Percentiles rank a stretch among this genome's conserved stretches.
These are phyloP conservation scores for Psettodes erumei DNA, from an alignment of 2,113 vertebrate genomes.

Conservation along the genomic window DNA sequence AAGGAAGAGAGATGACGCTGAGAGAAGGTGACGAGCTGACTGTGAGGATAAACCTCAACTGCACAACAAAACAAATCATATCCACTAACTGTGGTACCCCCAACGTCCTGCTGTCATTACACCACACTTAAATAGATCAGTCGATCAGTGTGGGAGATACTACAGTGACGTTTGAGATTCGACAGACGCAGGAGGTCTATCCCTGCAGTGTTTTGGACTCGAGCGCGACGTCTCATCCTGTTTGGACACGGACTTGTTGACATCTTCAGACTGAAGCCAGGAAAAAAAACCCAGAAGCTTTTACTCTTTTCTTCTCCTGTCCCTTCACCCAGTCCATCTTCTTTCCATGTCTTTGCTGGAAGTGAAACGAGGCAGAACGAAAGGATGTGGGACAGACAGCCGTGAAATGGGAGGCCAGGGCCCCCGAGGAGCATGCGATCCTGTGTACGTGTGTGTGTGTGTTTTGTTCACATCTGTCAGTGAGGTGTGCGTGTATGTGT, in stretches of 20 bases:
- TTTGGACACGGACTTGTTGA: constrained; percentile 27
- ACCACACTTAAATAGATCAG: neutral
- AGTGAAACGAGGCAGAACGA: constrained; percentile 83
- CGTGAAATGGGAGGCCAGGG: constrained; percentile 82
- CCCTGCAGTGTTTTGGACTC: constrained; percentile 2
- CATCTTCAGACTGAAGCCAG: constrained; percentile 18
- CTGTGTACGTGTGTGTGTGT: neutral
- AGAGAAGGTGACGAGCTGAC: neutral
- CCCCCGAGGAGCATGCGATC: constrained; percentile 56
- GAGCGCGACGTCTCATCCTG: constrained; percentile 14
- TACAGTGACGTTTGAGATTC: neutral
- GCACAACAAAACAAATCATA: too few relatives aligned
- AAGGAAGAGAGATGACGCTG: neutral
- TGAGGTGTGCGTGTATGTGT: constrained; percentile 7
- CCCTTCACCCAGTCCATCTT: constrained; percentile 57
- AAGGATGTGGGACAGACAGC: constrained; percentile 78
- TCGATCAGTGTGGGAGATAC: neutral
- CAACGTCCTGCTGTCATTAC: neutral
- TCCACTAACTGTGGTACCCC: too few relatives aligned
- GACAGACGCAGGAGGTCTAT: neutral
- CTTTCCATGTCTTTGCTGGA: constrained; percentile 63
- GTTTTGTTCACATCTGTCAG: constrained; percentile 23
- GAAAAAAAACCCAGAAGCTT: constrained; percentile 22
- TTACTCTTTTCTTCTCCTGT: constrained; percentile 23
- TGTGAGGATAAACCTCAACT: too few relatives aligned